Percentiles rank a stretch among this genome's conserved stretches.
These are phyloP conservation scores for Geophilus truncorum DNA, from an alignment of 2,888 invertebrate genomes.

Conservation along the genomic window DNA sequence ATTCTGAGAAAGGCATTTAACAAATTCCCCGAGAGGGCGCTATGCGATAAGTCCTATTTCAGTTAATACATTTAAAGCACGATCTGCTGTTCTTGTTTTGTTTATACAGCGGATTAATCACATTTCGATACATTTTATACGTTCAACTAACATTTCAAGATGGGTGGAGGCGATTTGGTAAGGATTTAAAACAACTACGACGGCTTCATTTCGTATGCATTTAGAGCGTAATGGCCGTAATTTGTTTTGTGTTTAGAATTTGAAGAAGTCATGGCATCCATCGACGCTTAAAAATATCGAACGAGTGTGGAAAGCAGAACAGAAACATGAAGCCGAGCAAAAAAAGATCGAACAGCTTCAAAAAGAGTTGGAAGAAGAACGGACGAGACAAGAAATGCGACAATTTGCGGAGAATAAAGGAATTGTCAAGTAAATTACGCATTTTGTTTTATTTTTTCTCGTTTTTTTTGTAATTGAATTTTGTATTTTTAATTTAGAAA, in stretches of 20 bases:
- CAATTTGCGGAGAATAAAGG: slow-evolving; percentile 57
- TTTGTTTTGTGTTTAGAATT: slow-evolving; percentile 54
- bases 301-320: slow-evolving; percentile 71
- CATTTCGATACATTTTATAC: not conserved
- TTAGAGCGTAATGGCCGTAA: not conserved
- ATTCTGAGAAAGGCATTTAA: not conserved
- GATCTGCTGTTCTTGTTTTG: not conserved
- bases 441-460: not conserved
- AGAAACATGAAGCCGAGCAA: slow-evolving; percentile 65
- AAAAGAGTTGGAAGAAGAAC: slow-evolving; percentile 62
- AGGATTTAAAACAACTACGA: not conserved
- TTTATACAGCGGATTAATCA: not conserved
- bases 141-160: not conserved
- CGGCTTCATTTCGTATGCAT: not conserved
- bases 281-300: slow-evolving; percentile 71
- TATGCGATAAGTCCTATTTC: not conserved
- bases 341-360: slow-evolving; percentile 63
- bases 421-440: slow-evolving; percentile 46
- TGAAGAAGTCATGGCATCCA: slow-evolving; percentile 76
- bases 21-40: not conserved
- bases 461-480: not conserved
- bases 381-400: slow-evolving; percentile 62
- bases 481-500: not conserved
- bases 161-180: slow-evolving; percentile 19
- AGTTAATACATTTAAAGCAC: not conserved